A percentile compares a stretch with the other conserved stretches of the same genome.
Conservation (phyloP, 2,113 vertebrate species). For the Tetrao urogallus region DNA sequence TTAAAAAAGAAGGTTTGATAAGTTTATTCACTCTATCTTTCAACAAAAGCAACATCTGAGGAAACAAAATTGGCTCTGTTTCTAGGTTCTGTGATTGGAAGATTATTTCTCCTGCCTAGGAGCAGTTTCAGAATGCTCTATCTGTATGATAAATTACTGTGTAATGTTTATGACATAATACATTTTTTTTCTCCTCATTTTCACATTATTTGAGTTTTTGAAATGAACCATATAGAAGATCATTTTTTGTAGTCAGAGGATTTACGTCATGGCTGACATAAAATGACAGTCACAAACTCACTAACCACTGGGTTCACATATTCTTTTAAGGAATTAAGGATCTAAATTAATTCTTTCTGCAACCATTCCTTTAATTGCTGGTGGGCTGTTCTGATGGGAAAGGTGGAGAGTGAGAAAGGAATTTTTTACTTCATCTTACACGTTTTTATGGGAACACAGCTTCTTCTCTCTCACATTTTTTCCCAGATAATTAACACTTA, state of each 20-base stretch:
- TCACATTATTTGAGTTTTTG: not conserved
- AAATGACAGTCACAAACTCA: not conserved
- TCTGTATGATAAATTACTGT: not conserved
- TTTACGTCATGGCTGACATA: not conserved
- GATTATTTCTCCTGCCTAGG: not conserved
- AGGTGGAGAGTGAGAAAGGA: not conserved
- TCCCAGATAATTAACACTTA: not conserved
- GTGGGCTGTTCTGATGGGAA: not conserved
- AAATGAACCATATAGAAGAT: not conserved
- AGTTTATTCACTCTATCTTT: not conserved
- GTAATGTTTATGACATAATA: not conserved
- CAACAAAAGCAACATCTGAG: not conserved
- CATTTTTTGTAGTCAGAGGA: not conserved
- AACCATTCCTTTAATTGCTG: not conserved
- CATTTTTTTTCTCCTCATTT: not conserved
- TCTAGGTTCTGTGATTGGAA: not conserved
- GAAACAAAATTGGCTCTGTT: not conserved
- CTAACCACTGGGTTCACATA: not conserved
- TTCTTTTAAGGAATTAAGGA: not conserved
- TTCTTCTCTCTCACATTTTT: not conserved
- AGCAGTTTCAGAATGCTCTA: not conserved
- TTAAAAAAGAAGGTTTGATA: not conserved
- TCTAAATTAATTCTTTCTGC: not conserved
- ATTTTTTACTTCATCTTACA: not conserved
- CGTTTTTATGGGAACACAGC: not conserved